Evolutionary conservation across 2,888 invertebrate genomes (phyloP).

Genomic region (Anthophora plumipes): DNA sequence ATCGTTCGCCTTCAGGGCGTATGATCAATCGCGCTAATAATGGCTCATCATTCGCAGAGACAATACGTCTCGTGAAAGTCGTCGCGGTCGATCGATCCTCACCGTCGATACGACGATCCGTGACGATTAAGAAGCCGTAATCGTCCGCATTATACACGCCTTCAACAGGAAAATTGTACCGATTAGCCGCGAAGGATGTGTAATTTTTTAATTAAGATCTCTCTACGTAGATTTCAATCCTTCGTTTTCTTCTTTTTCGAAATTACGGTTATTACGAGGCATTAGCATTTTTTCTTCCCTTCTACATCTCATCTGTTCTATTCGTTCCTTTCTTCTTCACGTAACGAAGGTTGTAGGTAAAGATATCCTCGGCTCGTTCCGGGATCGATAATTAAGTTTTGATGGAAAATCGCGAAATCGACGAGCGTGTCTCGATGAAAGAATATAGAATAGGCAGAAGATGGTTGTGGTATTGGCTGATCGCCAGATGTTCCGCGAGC

Average conservation of each 20-base stretch:
- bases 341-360: constrained; percentile 29
- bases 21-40: constrained; percentile 67
- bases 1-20: constrained; percentile 49
- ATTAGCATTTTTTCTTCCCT: constrained; percentile 41
- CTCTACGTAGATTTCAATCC: constrained; percentile 15
- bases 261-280: constrained; percentile 47
- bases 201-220: constrained; percentile 68
- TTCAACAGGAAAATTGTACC: constrained; percentile 66
- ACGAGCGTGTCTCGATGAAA: constrained; percentile 3
- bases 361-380: constrained; percentile 30
- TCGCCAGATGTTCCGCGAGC: constrained; percentile 47
- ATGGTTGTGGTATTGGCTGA: neutral
- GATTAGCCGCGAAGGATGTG: constrained; percentile 68
- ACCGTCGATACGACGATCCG: constrained; percentile 26
- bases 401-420: constrained; percentile 30
- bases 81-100: constrained; percentile 61
- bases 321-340: neutral
- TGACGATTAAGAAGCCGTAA: constrained; percentile 62
- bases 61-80: constrained; percentile 64
- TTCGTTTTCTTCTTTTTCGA: constrained; percentile 15
- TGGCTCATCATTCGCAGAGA: constrained; percentile 50
- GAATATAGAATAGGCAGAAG: neutral
- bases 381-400: constrained; percentile 26
- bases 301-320: neutral
- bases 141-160: constrained; percentile 62